A percentile compares a stretch with the other conserved stretches of the same genome.
Conservation (phyloP, 2,888 invertebrate species). For the Dryobota labecula region DNA sequence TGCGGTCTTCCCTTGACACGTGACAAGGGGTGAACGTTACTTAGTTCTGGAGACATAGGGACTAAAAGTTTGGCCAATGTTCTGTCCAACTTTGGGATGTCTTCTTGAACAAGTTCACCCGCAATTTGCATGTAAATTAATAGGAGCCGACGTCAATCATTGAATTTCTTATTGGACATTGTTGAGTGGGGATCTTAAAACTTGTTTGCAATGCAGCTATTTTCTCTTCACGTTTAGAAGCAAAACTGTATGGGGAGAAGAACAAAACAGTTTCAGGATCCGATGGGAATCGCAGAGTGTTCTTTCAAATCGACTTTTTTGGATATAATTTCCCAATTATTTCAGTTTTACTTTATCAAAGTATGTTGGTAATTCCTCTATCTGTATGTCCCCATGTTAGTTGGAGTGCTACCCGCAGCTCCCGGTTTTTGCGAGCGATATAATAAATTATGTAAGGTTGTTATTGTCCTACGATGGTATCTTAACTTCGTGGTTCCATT, state of each 20-base stretch:
- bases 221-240: background rate
- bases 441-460: conserved; percentile 85
- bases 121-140: conserved; percentile 59
- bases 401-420: conserved; percentile 66
- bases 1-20: conserved; percentile 76
- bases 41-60: conserved; percentile 71
- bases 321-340: too few species aligned
- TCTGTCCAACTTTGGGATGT: conserved; percentile 42
- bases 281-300: too few species aligned
- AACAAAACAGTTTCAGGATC: background rate
- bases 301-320: background rate
- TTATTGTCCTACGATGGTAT: conserved; percentile 86
- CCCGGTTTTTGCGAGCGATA: conserved; percentile 81
- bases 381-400: conserved; percentile 60
- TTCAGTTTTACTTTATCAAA: background rate
- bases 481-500: conserved; percentile 79
- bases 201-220: background rate
- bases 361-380: conserved; percentile 15
- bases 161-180: conserved; percentile 21
- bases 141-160: conserved; percentile 19
- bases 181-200: background rate
- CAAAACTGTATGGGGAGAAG: background rate
- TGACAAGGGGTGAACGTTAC: conserved; percentile 78
- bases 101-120: conserved; percentile 40
- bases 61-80: conserved; percentile 36